Evolutionary conservation across 2,797 vertebrate species (phyloP).

Genomic region (Bothrops alternatus): DNA sequence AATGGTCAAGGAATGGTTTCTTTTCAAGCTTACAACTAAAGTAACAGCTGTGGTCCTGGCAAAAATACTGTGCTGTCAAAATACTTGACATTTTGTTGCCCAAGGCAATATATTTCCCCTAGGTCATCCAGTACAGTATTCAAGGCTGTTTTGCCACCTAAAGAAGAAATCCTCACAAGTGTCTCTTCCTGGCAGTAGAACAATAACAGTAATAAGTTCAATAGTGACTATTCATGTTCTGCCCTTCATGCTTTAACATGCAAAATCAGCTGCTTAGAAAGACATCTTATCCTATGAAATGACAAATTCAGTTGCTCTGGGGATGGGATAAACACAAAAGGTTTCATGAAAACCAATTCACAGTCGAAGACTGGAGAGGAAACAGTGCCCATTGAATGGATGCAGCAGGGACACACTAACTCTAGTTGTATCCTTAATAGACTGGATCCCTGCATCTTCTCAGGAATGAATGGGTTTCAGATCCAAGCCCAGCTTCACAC

Average conservation of each 20-base stretch:
- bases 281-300: not conserved
- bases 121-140: not conserved
- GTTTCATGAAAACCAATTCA: not conserved
- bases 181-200: not conserved
- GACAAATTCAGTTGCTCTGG: not conserved
- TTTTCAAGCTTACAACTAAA: not conserved
- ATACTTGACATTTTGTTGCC: not conserved
- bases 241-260: not conserved
- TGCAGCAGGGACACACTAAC: not conserved
- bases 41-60: not conserved
- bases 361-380: not conserved
- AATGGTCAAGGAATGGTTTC: not conserved
- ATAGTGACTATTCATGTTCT: not conserved
- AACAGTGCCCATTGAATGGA: not conserved
- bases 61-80: not conserved
- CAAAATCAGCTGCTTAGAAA: not conserved
- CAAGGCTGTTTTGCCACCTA: not conserved
- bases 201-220: not conserved
- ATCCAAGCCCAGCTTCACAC: not conserved
- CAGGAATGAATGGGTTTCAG: not conserved
- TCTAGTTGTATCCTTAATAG: not conserved
- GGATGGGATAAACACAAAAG: not conserved
- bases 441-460: not conserved
- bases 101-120: not conserved
- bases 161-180: not conserved